Conservation (phyloP, 2,113 vertebrate species). For the Ariopsis seemanni region DNA sequence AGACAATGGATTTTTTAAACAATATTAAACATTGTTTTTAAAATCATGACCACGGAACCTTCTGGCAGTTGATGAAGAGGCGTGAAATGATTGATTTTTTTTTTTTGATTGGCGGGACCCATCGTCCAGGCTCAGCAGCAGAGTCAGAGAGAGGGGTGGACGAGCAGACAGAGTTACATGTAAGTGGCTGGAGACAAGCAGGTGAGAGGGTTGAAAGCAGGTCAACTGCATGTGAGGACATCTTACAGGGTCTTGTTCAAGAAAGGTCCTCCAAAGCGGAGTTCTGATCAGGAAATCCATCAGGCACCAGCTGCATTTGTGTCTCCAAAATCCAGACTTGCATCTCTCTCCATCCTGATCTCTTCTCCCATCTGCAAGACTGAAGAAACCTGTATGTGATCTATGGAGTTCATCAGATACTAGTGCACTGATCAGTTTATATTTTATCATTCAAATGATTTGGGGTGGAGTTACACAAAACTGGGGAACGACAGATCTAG, state of each 20-base stretch:
- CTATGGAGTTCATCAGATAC: not conserved
- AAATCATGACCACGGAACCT: not conserved
- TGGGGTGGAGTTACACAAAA: not conserved
- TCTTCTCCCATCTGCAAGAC: conserved; percentile 29
- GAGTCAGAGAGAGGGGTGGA: conserved; percentile 30
- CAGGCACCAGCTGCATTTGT: not conserved
- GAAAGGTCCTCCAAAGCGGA: conserved; percentile 1
- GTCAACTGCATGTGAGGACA: not conserved
- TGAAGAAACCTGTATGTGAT: not conserved
- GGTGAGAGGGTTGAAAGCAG: conserved; percentile 16
- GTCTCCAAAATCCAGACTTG: conserved; percentile 11
- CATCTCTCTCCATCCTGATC: not conserved
- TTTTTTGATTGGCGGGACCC: conserved; percentile 18
- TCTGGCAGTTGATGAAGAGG: not conserved
- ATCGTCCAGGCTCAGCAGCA: conserved; percentile 10
- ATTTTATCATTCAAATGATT: not conserved
- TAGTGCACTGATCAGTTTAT: no score
- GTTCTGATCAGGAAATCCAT: not conserved
- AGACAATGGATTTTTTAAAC: not conserved
- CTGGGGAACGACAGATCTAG: not conserved
- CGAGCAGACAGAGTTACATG: not conserved
- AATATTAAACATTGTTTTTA: not conserved
- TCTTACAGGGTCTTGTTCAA: not conserved
- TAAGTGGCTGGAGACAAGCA: conserved; percentile 16
- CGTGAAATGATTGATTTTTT: not conserved